A percentile compares a stretch with the other conserved stretches of the same genome.
phyloP scores from a whole-genome alignment of 2,888 invertebrate genomes.

The Enchytraeus crypticus region DNA sequence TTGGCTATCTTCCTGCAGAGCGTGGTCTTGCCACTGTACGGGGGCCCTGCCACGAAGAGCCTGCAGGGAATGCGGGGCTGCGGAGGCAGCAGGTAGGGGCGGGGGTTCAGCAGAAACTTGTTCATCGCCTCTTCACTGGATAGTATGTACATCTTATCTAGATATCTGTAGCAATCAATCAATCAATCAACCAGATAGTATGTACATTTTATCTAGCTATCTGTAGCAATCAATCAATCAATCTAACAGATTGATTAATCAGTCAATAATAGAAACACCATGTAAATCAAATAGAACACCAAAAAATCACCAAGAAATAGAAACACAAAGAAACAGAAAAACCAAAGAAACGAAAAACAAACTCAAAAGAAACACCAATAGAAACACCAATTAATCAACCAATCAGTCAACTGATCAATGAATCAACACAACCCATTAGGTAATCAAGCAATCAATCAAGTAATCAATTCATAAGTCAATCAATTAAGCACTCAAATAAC shows the following conservation, averaged over 20 bases:
- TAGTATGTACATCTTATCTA: conserved; percentile 47
- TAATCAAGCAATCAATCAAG: too few species aligned
- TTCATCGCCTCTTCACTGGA: conserved; percentile 44
- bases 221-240: conserved; percentile 28
- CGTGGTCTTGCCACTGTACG: conserved; percentile 44
- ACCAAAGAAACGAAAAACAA: too few species aligned
- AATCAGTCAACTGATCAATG: too few species aligned
- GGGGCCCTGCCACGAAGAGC: conserved; percentile 42
- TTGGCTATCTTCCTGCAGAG: conserved; percentile 40
- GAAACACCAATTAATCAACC: too few species aligned
- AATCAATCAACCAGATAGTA: conserved; percentile 41
- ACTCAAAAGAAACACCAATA: too few species aligned
- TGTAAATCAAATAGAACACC: too few species aligned
- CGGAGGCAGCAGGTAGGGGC: conserved; percentile 44
- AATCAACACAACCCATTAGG: too few species aligned
- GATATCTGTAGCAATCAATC: conserved; percentile 34
- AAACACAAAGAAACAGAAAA: too few species aligned
- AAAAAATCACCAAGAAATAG: too few species aligned
- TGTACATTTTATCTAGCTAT: conserved; percentile 48
- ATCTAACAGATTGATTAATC: conserved; percentile 44
- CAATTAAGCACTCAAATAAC: too few species aligned
- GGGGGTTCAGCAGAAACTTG: conserved; percentile 47
- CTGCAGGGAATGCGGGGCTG: conserved; percentile 47
- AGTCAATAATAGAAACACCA: too few species aligned
- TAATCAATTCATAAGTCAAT: too few species aligned